Percentiles rank a stretch among this genome's conserved stretches.
These are phyloP conservation scores for Cephus cinctus DNA, from an alignment of 1,140 invertebrate species.

Conservation along the genomic window DNA sequence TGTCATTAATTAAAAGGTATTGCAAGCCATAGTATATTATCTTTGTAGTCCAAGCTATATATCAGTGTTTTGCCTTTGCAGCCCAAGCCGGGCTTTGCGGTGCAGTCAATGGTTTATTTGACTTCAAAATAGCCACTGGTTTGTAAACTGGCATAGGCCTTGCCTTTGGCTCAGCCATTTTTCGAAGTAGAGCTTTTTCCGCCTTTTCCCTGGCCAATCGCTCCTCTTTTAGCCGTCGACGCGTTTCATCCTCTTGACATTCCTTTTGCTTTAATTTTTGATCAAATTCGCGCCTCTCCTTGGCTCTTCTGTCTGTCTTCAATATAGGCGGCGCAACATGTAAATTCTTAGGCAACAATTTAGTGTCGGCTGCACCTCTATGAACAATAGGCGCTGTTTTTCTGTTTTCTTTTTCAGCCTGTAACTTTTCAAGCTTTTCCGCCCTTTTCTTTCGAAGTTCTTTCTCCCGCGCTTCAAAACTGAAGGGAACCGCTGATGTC, in stretches of 20 bases:
- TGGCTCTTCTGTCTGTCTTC: constrained; percentile 46
- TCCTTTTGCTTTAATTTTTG: constrained; percentile 44
- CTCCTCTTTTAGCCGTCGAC: constrained; percentile 28
- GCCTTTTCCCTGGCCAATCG: constrained; percentile 30
- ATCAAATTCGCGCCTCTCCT: constrained; percentile 41
- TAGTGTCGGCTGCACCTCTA: constrained; percentile 12
- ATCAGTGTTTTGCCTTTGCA: constrained; percentile 17
- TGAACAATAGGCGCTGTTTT: constrained; percentile 22
- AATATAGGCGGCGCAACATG: constrained; percentile 27
- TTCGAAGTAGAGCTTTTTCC: constrained; percentile 33
- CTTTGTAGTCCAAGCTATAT: too few species aligned
- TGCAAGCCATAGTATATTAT: too few species aligned
- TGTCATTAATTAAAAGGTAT: too few species aligned
- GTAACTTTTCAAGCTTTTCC: constrained; percentile 54
- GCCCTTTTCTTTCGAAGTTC: constrained; percentile 52
- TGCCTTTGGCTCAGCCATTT: constrained; percentile 38
- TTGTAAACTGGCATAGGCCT: constrained; percentile 45
- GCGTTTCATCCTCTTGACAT: constrained; percentile 27
- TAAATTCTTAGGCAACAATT: constrained; percentile 9
- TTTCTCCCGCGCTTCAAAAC: constrained; percentile 59
- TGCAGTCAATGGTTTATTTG: constrained; percentile 37
- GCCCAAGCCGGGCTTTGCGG: constrained; percentile 41
- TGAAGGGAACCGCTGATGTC: constrained; percentile 52
- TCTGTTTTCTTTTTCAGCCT: constrained; percentile 39
- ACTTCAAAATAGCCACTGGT: constrained; percentile 28